Evolutionary conservation across 2,797 vertebrate genomes (phyloP), one percentile per base, ranked within the genome.

Genomic region (Aulostomus chinensis): DNA sequence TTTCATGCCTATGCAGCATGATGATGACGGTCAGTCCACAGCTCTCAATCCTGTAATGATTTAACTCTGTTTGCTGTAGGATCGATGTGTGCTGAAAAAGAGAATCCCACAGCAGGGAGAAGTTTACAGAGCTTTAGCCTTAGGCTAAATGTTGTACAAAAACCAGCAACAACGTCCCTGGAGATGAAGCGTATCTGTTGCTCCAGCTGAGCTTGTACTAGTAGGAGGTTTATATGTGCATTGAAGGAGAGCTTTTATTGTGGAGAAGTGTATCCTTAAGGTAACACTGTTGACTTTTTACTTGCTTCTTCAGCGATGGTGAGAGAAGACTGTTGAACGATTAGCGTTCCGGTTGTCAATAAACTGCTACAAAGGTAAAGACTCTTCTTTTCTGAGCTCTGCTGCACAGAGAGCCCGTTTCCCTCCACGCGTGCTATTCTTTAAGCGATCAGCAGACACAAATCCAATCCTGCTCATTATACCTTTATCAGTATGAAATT

Each of bases 91-190:
- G 46, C 81, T 83, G 83, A 70, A 80, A 85, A 80, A 84, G 76
- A 81, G 74, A 81, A 86, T 86, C 80, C 80, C 84, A 88, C 79
- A 84, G 84, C 86, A 87, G 80, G 73, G 81, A 83, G 85, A 87
- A 88, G 85, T 89, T 88, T 87, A 86, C 79, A 85, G 84, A 86
- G 85, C 78, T 83, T 85, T 82, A 81, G 86, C 88, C 86, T 71
- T 12, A 35, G 85, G 86, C 86, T 87, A 81, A 86, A 88, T 86
- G 84, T 88, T 88, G 85, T 88, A 87, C 81, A 86, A 86, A 89
- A 88, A 86, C 67, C 85, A 86, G 83, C 80, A 87, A 85, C 84
- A 82, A 80, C 83, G 78, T 88, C 88, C 86, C 85, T 54, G 17
- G 85, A 89, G 88, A 88, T 82, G 79, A 86, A 77, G 78, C 50